These are phyloP conservation scores for Drosophila lacertosa DNA, from an alignment of 1,140 invertebrate species.

Conservation along the genomic window DNA sequence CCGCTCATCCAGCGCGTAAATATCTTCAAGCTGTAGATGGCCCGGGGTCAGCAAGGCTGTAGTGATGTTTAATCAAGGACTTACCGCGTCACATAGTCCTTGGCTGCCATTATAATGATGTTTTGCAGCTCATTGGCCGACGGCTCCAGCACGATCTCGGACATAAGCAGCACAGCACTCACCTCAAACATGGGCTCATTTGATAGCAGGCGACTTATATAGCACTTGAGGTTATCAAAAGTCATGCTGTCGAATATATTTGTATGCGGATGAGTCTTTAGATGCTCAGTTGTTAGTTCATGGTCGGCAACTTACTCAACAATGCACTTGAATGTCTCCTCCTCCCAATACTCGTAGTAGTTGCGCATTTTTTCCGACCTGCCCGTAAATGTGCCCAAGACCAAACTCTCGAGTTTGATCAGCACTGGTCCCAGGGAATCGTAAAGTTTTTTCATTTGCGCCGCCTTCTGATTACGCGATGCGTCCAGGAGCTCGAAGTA, in stretches of 20 bases:
- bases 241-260: constrained; percentile 50
- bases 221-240: constrained; percentile 89
- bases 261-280: too few species aligned
- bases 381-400: constrained; percentile 88
- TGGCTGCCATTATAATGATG: constrained; percentile 87
- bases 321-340: constrained; percentile 87
- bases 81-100: constrained; percentile 87
- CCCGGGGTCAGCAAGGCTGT: not conserved
- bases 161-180: constrained; percentile 88
- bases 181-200: constrained; percentile 90
- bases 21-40: constrained; percentile 86
- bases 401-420: constrained; percentile 92
- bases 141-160: constrained; percentile 90
- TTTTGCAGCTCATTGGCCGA: constrained; percentile 90
- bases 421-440: constrained; percentile 90
- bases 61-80: not conserved
- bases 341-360: constrained; percentile 90
- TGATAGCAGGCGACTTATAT: constrained; percentile 87
- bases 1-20: constrained; percentile 94
- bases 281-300: not conserved
- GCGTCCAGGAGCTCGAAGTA: constrained; percentile 85
- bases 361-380: constrained; percentile 87
- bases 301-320: constrained; percentile 83
- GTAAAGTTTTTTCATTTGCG: constrained; percentile 88
- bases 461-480: constrained; percentile 88